Evolutionary conservation across 2,888 invertebrate species (phyloP).

Genomic region (Drosophila mimica): DNA sequence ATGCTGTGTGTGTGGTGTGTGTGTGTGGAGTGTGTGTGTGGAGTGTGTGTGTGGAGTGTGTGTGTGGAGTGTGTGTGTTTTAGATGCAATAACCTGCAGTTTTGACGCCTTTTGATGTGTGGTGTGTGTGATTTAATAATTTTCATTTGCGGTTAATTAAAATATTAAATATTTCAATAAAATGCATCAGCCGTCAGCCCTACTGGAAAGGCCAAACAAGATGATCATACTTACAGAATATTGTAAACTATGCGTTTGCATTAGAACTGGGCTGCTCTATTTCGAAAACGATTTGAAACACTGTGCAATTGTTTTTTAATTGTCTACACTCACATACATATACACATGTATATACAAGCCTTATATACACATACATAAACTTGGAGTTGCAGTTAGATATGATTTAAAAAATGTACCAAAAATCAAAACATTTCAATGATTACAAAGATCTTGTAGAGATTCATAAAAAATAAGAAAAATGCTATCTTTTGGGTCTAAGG

Average conservation of each 20-base stretch:
- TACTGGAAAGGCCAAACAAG: conserved; percentile 31
- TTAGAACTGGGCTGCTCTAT: neutral
- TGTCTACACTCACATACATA: too few species aligned
- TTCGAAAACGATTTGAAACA: neutral
- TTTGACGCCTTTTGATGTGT: conserved; percentile 37
- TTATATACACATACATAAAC: too few species aligned
- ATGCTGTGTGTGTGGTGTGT: too few species aligned
- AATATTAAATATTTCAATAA: conserved; percentile 71
- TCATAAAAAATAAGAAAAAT: neutral
- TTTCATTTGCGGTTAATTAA: conserved; percentile 70
- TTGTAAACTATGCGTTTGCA: conserved; percentile 17
- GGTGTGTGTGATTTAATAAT: conserved; percentile 40
- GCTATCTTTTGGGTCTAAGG: neutral
- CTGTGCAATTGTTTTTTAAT: too few species aligned
- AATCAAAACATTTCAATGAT: neutral
- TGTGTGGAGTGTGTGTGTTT: conserved; percentile 25
- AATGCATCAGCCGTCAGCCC: conserved; percentile 15
- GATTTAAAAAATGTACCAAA: neutral
- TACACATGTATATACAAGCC: too few species aligned
- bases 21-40: conserved; percentile 13
- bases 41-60: too few species aligned
- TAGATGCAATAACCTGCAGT: conserved; percentile 48
- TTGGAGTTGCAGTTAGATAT: neutral
- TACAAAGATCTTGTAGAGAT: neutral
- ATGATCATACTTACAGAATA: conserved; percentile 16